A percentile compares a stretch with the other conserved stretches of the same genome.
Evolutionary conservation across 1,140 invertebrate species (phyloP).

Genomic region (Tenebrio molitor): DNA sequence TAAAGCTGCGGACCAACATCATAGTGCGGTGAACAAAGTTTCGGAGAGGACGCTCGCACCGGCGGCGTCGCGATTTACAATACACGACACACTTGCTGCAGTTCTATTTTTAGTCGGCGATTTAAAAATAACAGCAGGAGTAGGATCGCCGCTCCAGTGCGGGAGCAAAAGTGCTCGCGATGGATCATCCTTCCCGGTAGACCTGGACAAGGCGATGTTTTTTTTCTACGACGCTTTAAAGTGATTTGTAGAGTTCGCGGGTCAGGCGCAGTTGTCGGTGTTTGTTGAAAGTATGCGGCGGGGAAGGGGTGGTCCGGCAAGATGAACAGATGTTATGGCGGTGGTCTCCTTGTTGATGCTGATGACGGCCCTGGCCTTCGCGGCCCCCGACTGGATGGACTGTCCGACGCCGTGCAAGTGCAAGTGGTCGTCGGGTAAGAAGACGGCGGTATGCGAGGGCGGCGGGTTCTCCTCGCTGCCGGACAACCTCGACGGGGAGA

Average conservation of each 20-base stretch:
- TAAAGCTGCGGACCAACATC: constrained; percentile 64
- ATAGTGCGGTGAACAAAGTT: constrained; percentile 65
- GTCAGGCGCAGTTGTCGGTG: neutral
- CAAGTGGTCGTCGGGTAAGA: constrained; percentile 92
- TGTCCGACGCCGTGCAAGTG: constrained; percentile 86
- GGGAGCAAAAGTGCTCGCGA: neutral
- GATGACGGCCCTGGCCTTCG: constrained; percentile 65
- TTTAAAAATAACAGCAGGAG: constrained; percentile 7
- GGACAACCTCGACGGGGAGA: constrained; percentile 80
- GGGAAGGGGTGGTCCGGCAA: constrained; percentile 26
- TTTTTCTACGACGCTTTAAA: neutral
- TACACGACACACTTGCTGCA: constrained; percentile 8
- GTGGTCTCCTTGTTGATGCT: constrained; percentile 59
- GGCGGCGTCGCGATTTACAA: constrained; percentile 11
- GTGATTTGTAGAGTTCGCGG: constrained; percentile 1
- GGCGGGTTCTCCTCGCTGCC: constrained; percentile 83
- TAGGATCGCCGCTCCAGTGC: neutral
- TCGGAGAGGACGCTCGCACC: constrained; percentile 53
- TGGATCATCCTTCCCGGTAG: no score
- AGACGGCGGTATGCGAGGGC: constrained; percentile 85
- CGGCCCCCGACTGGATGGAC: constrained; percentile 83
- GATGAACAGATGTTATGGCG: constrained; percentile 63
- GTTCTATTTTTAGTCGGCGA: constrained; percentile 7
- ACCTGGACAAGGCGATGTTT: constrained; percentile 13
- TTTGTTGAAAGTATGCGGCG: constrained; percentile 13